Percentiles rank a stretch among this genome's conserved stretches.
Conservation (phyloP, 2,797 vertebrate species). For the Halcyon leucocephala region DNA sequence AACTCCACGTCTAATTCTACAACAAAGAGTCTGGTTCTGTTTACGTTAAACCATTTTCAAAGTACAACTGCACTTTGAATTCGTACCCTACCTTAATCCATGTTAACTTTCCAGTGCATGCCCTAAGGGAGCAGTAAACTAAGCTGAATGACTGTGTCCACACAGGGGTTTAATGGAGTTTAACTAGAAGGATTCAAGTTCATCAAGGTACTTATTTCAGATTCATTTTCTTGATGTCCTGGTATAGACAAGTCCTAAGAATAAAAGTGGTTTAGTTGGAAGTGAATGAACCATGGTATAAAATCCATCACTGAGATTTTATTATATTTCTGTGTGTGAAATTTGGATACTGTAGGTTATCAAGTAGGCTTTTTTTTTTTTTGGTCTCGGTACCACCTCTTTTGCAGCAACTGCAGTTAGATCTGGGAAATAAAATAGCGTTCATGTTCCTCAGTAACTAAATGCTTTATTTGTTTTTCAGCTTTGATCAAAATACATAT, state of each 20-base stretch:
- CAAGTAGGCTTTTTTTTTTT: background rate
- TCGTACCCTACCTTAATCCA: conserved; percentile 59
- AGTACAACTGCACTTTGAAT: conserved; percentile 65
- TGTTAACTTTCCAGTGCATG: conserved; percentile 45
- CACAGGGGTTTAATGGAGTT: conserved; percentile 61
- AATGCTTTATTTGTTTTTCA: conserved; percentile 21
- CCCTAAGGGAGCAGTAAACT: conserved; percentile 69
- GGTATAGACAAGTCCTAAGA: conserved; percentile 18
- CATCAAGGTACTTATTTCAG: conserved; percentile 31
- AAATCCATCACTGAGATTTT: background rate
- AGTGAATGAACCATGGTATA: background rate
- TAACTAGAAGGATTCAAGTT: conserved; percentile 55
- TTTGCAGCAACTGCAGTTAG: background rate
- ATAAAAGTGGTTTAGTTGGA: conserved; percentile 2
- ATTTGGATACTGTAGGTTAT: background rate
- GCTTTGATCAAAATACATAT: conserved; percentile 11
- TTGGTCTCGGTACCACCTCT: background rate
- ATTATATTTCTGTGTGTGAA: background rate
- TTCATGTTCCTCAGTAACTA: background rate
- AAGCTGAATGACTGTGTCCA: conserved; percentile 55
- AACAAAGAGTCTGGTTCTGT: conserved; percentile 69
- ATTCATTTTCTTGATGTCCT: conserved; percentile 50
- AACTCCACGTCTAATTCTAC: conserved; percentile 50
- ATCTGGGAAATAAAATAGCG: background rate
- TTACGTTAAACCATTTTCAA: conserved; percentile 69